Percentiles rank a stretch among this genome's conserved stretches.
Evolutionary conservation across 2,797 vertebrate genomes (phyloP).

Genomic region (Tarsius wallacei): DNA sequence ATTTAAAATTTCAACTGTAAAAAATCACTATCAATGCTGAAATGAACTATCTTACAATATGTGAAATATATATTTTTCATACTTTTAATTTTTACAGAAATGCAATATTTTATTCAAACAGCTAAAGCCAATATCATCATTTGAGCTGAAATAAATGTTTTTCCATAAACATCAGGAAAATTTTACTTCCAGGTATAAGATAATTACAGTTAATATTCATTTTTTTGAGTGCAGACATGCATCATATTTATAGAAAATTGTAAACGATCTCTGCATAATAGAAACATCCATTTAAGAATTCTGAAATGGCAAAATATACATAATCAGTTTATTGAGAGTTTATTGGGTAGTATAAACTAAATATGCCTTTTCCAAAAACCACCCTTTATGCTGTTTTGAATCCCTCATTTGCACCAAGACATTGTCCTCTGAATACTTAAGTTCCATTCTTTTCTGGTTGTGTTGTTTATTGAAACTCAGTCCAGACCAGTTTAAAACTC

Average conservation of each 20-base stretch:
- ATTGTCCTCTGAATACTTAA: not conserved
- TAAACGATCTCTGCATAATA: not conserved
- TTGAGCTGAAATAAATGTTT: not conserved
- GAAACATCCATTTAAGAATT: not conserved
- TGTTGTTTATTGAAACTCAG: not conserved
- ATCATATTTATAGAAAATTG: not conserved
- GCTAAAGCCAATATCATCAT: not conserved
- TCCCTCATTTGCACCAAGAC: not conserved
- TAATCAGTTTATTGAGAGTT: not conserved
- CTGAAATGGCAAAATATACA: not conserved
- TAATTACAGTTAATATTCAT: not conserved
- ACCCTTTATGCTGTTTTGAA: not conserved
- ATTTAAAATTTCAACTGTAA: slow-evolving; percentile 64
- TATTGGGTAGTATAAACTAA: not conserved
- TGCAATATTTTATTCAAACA: not conserved
- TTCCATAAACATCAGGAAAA: not conserved
- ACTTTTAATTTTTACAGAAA: not conserved
- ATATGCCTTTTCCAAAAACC: not conserved
- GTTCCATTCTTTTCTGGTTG: not conserved
- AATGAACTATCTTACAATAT: not conserved
- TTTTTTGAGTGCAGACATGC: not conserved
- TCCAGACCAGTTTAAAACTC: not conserved
- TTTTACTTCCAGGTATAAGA: not conserved
- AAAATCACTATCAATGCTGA: slow-evolving; percentile 7
- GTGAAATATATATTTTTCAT: not conserved